phyloP scores from a whole-genome alignment of 2,888 invertebrate species.

The Drosophila nigricruria region DNA sequence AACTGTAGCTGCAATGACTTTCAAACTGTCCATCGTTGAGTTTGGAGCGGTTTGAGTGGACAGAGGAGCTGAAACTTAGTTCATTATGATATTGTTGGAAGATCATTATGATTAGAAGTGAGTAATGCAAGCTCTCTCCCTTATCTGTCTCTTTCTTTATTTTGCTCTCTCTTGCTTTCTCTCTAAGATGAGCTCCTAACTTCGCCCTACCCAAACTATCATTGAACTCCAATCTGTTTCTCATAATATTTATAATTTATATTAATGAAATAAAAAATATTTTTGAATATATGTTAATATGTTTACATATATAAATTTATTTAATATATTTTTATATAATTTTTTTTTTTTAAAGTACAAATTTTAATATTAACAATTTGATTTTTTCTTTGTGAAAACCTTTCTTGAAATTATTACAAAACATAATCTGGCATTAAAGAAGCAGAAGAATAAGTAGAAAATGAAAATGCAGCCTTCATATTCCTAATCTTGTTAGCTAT shows the following conservation, averaged over 20 bases:
- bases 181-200: too few species aligned
- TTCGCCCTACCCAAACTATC: too few species aligned
- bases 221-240: too few species aligned
- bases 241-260: neutral
- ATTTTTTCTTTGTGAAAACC: neutral
- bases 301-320: too few species aligned
- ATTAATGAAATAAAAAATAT: neutral
- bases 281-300: neutral
- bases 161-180: neutral
- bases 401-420: neutral
- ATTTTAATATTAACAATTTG: too few species aligned
- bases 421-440: neutral
- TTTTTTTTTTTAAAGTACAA: neutral
- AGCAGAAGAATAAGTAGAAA: too few species aligned
- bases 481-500: slow-evolving; percentile 44
- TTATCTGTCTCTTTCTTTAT: too few species aligned
- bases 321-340: too few species aligned
- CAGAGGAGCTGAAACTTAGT: too few species aligned
- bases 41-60: too few species aligned
- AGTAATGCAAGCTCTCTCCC: neutral
- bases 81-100: neutral
- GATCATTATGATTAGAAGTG: neutral
- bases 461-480: neutral
- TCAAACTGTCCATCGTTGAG: neutral
- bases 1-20: neutral